Percentiles rank a stretch among this genome's conserved stretches.
Conservation (phyloP, 2,113 vertebrate species). For the Elachura formosa region DNA sequence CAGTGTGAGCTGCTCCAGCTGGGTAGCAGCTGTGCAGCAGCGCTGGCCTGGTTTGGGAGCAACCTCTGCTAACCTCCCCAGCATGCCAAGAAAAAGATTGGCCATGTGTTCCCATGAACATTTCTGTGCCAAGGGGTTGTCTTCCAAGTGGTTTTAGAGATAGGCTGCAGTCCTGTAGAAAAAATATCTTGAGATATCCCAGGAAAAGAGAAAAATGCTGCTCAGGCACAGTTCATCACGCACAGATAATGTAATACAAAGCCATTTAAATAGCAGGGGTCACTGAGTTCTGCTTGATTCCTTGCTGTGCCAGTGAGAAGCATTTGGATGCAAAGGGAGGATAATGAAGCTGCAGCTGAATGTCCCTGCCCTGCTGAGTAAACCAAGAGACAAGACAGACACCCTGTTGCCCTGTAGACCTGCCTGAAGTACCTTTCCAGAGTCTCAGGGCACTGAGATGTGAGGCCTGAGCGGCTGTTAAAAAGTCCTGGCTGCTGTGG, state of each 20-base stretch:
- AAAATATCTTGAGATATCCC: neutral
- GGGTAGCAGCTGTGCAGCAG: constrained; percentile 18
- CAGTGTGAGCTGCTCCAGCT: neutral
- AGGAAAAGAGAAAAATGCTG: neutral
- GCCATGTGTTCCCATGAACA: neutral
- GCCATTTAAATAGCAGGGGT: neutral
- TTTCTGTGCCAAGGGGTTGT: neutral
- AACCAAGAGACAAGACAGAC: neutral
- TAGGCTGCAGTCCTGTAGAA: neutral
- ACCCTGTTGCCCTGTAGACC: neutral
- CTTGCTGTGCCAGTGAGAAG: neutral
- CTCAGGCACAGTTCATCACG: neutral
- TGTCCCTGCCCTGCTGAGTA: neutral
- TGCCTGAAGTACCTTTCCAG: neutral
- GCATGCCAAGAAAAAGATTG: constrained; percentile 6
- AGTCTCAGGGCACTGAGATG: neutral
- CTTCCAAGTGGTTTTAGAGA: neutral
- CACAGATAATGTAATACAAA: neutral
- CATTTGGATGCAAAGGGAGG: neutral
- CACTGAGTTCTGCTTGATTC: neutral
- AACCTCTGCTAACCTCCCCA: neutral
- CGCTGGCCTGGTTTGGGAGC: neutral
- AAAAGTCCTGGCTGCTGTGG: neutral
- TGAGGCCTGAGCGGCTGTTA: neutral
- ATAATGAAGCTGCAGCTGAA: neutral